Conservation (phyloP, 2,888 invertebrate species). For the Chesias legatella region DNA sequence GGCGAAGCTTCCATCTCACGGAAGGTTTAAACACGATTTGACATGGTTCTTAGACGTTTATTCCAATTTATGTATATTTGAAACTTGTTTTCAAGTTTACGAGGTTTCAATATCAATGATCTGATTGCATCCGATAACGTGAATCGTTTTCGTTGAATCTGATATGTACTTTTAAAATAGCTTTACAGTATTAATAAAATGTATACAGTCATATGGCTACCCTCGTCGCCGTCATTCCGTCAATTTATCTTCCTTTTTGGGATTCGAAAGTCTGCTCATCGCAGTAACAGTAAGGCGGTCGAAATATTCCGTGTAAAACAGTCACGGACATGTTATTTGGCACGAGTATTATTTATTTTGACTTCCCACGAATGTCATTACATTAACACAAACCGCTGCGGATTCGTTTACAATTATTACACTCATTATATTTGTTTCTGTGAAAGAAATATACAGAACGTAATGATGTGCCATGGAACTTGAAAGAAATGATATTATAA, state of each 20-base stretch:
- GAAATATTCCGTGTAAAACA: conserved; percentile 41
- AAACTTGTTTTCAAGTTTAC: conserved; percentile 4
- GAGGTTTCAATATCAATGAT: not conserved
- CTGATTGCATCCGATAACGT: no score
- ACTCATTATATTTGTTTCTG: no score
- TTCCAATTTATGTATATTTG: conserved; percentile 31
- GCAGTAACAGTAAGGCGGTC: conserved; percentile 31
- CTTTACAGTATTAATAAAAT: conserved; percentile 8
- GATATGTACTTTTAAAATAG: conserved; percentile 19
- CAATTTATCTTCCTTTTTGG: conserved; percentile 45
- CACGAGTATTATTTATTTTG: conserved; percentile 30
- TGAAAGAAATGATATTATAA: no score
- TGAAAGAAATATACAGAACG: no score
- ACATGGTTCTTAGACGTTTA: conserved; percentile 42
- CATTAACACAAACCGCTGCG: conserved; percentile 27
- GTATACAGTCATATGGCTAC: conserved; percentile 3
- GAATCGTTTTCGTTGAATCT: no score
- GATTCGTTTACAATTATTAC: not conserved
- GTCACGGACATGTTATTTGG: conserved; percentile 39
- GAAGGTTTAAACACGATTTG: conserved; percentile 46
- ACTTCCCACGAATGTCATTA: conserved; percentile 40
- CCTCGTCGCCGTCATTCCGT: conserved; percentile 32
- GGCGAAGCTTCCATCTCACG: conserved; percentile 42
- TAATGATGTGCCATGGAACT: no score
- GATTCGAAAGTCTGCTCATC: conserved; percentile 42